A percentile compares a stretch with the other conserved stretches of the same genome.
Evolutionary conservation across 1,140 invertebrate genomes (phyloP).

Genomic region (Potamilus streckersoni): DNA sequence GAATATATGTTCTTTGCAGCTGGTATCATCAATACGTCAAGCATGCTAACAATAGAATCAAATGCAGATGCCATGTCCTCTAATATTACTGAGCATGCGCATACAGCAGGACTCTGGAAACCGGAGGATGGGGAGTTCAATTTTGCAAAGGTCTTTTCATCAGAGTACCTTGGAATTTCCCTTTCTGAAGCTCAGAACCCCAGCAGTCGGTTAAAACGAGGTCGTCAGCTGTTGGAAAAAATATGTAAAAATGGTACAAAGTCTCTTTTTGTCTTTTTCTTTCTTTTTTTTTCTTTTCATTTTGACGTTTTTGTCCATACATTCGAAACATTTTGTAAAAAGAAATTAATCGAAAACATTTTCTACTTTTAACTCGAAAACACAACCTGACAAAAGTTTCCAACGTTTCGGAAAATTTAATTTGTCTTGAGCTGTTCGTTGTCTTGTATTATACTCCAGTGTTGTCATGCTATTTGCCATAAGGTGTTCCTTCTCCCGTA

Average conservation of each 20-base stretch:
- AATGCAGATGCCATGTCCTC: slow-evolving; percentile 78
- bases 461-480: no score
- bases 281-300: not conserved
- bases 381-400: no score
- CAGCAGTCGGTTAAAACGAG: slow-evolving; percentile 19
- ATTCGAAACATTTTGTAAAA: no score
- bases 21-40: slow-evolving; percentile 79
- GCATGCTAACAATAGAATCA: slow-evolving; percentile 77
- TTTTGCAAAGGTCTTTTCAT: slow-evolving; percentile 57
- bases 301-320: not conserved
- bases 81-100: slow-evolving; percentile 74
- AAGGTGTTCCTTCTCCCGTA: no score
- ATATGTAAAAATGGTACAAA: slow-evolving; percentile 14
- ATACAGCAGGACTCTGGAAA: slow-evolving; percentile 75
- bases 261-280: not conserved
- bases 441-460: no score
- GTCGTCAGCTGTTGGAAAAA: slow-evolving; percentile 14
- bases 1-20: slow-evolving; percentile 56
- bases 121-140: slow-evolving; percentile 69
- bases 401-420: no score
- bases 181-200: slow-evolving; percentile 35
- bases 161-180: slow-evolving; percentile 33
- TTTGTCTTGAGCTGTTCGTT: no score
- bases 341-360: no score
- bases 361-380: no score